A percentile compares a stretch with the other conserved stretches of the same genome.
Conservation (phyloP, 2,888 invertebrate species). For the Noctua pronuba region DNA sequence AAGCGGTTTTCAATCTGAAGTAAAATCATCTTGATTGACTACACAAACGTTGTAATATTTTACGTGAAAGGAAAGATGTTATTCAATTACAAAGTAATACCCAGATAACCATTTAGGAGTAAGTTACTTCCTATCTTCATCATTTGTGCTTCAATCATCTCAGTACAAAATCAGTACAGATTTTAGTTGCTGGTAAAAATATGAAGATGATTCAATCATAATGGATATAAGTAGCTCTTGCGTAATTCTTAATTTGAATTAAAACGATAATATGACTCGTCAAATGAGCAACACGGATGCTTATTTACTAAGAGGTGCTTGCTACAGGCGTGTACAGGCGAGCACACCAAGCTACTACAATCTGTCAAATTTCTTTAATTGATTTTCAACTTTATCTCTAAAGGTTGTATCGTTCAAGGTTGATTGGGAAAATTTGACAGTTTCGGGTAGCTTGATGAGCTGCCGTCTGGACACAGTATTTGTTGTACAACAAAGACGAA, state of each 20-base stretch:
- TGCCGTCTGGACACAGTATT: not conserved
- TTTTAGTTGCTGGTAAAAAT: not conserved
- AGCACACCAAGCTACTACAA: no score
- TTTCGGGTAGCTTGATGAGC: no score
- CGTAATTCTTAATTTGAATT: not conserved
- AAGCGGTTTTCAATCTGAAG: conserved; percentile 47
- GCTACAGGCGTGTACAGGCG: not conserved
- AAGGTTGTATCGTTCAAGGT: no score
- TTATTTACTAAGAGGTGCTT: not conserved
- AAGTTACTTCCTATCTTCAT: conserved; percentile 21
- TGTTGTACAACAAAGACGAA: not conserved
- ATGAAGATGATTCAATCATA: conserved; percentile 23
- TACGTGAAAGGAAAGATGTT: conserved; percentile 73
- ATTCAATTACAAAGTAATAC: conserved; percentile 36
- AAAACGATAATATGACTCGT: not conserved
- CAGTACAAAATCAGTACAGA: not conserved
- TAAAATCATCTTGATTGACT: conserved; percentile 72
- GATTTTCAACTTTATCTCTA: no score
- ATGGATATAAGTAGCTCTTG: not conserved
- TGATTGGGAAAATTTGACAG: no score
- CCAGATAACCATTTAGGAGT: conserved; percentile 46
- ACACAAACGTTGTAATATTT: conserved; percentile 72
- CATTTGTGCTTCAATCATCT: conserved; percentile 27
- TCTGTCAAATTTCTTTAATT: no score
- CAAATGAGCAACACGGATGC: not conserved